Evolutionary conservation across 2,113 vertebrate species (phyloP).

Genomic region (Xiphophorus hellerii): DNA sequence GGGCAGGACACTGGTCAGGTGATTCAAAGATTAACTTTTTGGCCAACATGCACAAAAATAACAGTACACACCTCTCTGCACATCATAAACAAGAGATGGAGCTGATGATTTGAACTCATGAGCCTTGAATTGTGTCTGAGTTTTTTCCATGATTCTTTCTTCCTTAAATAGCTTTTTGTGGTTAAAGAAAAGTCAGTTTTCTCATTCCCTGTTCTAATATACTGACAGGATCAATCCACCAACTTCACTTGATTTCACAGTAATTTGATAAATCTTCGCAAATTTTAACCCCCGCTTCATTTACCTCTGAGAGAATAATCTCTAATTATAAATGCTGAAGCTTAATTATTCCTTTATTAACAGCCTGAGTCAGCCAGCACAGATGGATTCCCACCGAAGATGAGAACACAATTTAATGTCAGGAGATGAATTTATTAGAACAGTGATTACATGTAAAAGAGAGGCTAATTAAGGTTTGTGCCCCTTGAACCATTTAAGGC

Average conservation of each 20-base stretch:
- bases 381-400: slow-evolving; percentile 28
- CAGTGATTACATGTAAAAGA: slow-evolving; percentile 38
- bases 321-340: slow-evolving; percentile 56
- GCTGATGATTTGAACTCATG: slow-evolving; percentile 26
- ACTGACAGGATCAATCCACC: slow-evolving; percentile 53
- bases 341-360: slow-evolving; percentile 59
- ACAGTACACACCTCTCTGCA: not conserved
- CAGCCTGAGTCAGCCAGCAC: slow-evolving; percentile 14
- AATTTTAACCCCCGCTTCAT: slow-evolving; percentile 40
- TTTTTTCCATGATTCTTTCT: not conserved
- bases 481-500: not conserved
- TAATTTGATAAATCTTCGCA: slow-evolving; percentile 56
- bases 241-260: slow-evolving; percentile 59
- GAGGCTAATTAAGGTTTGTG: slow-evolving; percentile 17
- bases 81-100: not conserved
- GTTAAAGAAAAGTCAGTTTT: slow-evolving; percentile 50
- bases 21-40: no score
- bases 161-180: slow-evolving; percentile 16
- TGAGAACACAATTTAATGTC: slow-evolving; percentile 30
- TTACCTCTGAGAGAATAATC: slow-evolving; percentile 55
- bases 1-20: no score
- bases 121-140: not conserved
- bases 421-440: slow-evolving; percentile 41
- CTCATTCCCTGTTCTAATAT: slow-evolving; percentile 57
- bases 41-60: slow-evolving; percentile 1